Evolutionary conservation across 92 coral and sea anemone species (phyloP).

Genomic region (Epizoanthus stellaris): DNA sequence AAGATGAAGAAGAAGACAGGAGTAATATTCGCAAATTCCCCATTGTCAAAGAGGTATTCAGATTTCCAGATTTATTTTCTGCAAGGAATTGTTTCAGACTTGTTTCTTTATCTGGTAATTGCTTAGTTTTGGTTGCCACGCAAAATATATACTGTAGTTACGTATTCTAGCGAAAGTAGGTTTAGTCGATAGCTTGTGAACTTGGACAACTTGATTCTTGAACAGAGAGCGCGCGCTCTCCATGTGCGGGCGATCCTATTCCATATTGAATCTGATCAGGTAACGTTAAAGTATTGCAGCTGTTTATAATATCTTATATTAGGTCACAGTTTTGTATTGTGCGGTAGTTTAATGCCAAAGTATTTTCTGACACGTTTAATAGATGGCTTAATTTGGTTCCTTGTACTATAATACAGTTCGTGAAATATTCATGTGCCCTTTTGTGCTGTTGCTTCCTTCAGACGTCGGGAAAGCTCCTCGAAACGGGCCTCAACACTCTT

Average conservation of each 20-base stretch:
- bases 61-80: background rate
- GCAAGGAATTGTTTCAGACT: background rate
- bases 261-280: too few relatives aligned
- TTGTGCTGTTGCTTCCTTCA: constrained; percentile 13
- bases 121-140: background rate
- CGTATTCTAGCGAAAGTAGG: too few relatives aligned
- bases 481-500: constrained; percentile 86
- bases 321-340: too few relatives aligned
- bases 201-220: too few relatives aligned
- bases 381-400: too few relatives aligned
- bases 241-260: too few relatives aligned
- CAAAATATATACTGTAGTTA: background rate
- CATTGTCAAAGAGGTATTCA: constrained; percentile 88
- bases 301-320: background rate
- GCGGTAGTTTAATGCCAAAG: too few relatives aligned
- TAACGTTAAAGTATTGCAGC: constrained; percentile 6
- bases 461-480: constrained; percentile 82
- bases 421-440: too few relatives aligned
- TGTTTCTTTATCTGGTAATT: background rate
- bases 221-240: too few relatives aligned
- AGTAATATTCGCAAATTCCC: constrained; percentile 78
- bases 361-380: too few relatives aligned
- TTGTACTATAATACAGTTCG: too few relatives aligned
- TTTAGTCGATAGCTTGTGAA: too few relatives aligned
- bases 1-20: constrained; percentile 80